Evolutionary conservation across 1,140 invertebrate genomes (phyloP), one percentile per base, ranked within the genome.

Genomic region (Ceratina calcarata): DNA sequence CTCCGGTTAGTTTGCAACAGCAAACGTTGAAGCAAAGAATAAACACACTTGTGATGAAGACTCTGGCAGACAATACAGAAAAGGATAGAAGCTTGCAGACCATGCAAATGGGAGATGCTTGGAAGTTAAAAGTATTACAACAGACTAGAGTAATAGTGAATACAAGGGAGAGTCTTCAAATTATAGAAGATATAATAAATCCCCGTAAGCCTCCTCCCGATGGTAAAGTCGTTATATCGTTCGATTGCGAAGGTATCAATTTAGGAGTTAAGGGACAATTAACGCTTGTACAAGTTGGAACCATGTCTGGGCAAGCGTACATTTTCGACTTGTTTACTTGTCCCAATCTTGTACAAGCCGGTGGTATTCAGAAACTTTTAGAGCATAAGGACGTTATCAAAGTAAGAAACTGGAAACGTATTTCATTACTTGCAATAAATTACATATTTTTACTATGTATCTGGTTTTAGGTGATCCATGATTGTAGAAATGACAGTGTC

Each of bases 241-340:
- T 98, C 83, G 98, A 98, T 91, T 98, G 96, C 85, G 98, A 99
- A 93, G 98, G 98, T 22, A 96, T 98, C 10, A 98, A 98, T 93
- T 93, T 98, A 51, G 97, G 97, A 2, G 91, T 95, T 0, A 97
- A 97, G 89, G 97, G 97, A 18, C 95, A 95, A 84, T 93, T 99
- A 32, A 98, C 97, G 0, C 91, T 98, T 27, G 94, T 98, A 85
- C 97, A 98, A 92, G 95, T 99, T 80, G 97, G 96, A 16, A 97
- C 96, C 0, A 94, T 95, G 85, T 94, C 94, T 61, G 97, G 97
- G 22, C 95, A 96, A 89, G 95, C 96, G 0, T 98, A 96, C 89
- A 94, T 99, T 80, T 98, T 99, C 91, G 98, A 99, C 93, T 94
- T 99, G 57, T 95, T 98, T 84, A 95, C 97, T 16, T 97, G 96